phyloP scores from a whole-genome alignment of 2,113 vertebrate genomes.

The Cebidichthys violaceus region DNA sequence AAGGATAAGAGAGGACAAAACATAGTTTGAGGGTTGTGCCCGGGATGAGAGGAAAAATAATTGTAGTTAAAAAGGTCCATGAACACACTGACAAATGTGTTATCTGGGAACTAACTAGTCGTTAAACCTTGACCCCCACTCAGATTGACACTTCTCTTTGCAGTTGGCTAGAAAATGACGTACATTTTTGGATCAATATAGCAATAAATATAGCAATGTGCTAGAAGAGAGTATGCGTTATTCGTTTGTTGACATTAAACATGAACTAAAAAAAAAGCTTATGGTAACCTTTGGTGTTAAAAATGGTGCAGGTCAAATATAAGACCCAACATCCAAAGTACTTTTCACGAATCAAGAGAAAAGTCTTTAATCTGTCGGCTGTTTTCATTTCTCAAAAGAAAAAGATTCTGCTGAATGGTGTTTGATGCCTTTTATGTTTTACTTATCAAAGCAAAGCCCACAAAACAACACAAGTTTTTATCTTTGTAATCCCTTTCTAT shows the following conservation, averaged over 20 bases:
- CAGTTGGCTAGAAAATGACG: neutral
- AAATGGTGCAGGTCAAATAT: conserved; percentile 12
- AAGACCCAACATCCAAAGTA: conserved; percentile 9
- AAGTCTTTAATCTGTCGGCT: conserved; percentile 45
- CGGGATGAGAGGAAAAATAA: neutral
- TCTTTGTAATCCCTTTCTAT: conserved; percentile 29
- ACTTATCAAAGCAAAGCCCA: conserved; percentile 37
- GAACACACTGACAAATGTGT: conserved; percentile 3
- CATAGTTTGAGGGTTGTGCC: neutral
- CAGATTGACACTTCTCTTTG: neutral
- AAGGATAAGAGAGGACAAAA: conserved; percentile 3
- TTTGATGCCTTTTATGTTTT: conserved; percentile 59
- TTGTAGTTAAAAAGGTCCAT: neutral
- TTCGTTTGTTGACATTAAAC: conserved; percentile 1
- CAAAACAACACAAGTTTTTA: conserved; percentile 40
- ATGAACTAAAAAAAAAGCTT: neutral
- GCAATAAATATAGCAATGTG: neutral
- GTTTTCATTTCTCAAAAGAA: conserved; percentile 58
- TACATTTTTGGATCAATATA: neutral
- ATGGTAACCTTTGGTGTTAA: conserved; percentile 13
- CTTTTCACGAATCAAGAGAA: conserved; percentile 37
- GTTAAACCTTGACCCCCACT: neutral
- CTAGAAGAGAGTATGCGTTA: neutral
- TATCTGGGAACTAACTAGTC: neutral
- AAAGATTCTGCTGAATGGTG: conserved; percentile 4